A percentile compares a stretch with the other conserved stretches of the same genome.
Conservation (phyloP, 2,113 vertebrate genomes). For the Aspidoscelis tigris region DNA sequence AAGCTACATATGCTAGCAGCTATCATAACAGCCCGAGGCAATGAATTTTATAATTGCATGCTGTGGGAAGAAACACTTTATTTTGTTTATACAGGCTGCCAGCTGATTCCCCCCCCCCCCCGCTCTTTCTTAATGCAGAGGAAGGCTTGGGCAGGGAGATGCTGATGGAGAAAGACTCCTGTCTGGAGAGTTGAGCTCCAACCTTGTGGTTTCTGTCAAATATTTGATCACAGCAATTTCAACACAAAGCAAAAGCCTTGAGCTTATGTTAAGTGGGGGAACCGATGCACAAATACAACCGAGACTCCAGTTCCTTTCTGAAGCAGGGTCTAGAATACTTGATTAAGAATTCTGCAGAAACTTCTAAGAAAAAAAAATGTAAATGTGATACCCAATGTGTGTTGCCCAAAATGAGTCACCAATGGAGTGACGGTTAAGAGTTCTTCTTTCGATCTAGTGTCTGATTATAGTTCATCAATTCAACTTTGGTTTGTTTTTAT, state of each 20-base stretch:
- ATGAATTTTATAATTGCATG: slow-evolving; percentile 4
- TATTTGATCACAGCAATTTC: neutral
- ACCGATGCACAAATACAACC: neutral
- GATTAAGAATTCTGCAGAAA: too few species aligned
- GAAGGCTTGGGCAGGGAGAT: neutral
- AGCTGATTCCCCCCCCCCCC: neutral
- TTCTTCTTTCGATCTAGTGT: too few species aligned
- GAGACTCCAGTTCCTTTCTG: neutral
- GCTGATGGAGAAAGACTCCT: neutral
- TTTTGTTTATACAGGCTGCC: neutral
- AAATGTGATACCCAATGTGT: too few species aligned
- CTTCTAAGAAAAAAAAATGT: too few species aligned
- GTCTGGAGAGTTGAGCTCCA: neutral
- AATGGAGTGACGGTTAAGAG: too few species aligned
- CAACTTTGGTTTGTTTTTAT: too few species aligned
- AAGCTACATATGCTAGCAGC: slow-evolving; percentile 7
- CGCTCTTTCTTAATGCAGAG: neutral
- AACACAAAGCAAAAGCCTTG: neutral
- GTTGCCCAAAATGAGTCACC: too few species aligned
- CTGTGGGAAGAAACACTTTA: neutral
- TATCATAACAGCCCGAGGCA: neutral
- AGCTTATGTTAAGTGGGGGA: neutral
- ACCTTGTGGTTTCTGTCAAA: neutral
- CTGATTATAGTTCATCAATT: too few species aligned
- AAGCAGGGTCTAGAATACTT: too few species aligned